Evolutionary conservation across 2,113 vertebrate genomes (phyloP), one percentile per base, ranked within the genome.

Genomic region (Sarotherodon lohbergeri): DNA sequence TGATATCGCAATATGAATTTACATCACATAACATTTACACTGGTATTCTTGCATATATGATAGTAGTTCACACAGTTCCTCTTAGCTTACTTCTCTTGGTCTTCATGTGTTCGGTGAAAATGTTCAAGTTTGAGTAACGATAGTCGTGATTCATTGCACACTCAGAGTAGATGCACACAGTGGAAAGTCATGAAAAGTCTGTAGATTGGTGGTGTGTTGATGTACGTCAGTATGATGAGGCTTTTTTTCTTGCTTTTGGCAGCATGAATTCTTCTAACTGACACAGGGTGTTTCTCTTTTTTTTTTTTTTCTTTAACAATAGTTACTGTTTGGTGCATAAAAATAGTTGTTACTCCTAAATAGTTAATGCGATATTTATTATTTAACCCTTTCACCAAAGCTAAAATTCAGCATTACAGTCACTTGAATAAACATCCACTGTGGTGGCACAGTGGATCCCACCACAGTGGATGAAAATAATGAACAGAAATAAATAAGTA

Each of bases 231-330:
- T 12, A 39, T 39, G 34, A 39, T 22, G 19, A 1, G n/a, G 39
- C 61, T 13, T 43, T 71, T 22, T 14, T 66, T 36, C 32, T 63
- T 12, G 32, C 59, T 63, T 63, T 36, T 63, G 59, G 17, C 59
- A 63, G 32, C 32, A 63, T 63, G 32, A 63, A 36, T 63, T 36
- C 59, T 63, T 63, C 17, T 61, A 61, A 34, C 16, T 36, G 59
- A 63, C 0, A 36, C 32, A n/a, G 17, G 59, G 4, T 63, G 32
- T 14, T 41, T 41, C 3, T 5, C 36, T 29, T 29, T 29, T 14
- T 22, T 1, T 41, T 13, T 68, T 6, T 68, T 12, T 5, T 0
- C 6, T 71, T 71, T 41, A 17, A 41, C n/a, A 43, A 43, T 9
- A 24, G 63, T 71, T 71, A 24, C 17, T 0, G 12, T 71, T 43